Conservation (phyloP, 2,888 invertebrate species). For the Penaeus monodon region DNA sequence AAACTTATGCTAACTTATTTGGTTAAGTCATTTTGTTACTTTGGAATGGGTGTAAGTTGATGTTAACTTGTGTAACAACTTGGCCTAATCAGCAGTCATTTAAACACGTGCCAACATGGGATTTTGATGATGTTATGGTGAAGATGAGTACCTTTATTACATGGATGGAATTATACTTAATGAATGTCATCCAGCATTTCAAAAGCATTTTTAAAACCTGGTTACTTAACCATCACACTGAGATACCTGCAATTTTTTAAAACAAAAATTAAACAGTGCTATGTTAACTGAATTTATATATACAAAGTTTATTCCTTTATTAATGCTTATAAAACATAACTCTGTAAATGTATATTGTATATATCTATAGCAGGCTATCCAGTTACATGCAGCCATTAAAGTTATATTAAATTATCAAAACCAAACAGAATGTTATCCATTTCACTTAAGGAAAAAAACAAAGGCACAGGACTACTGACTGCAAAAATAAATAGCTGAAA, state of each 20-base stretch:
- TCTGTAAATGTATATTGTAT: no score
- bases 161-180: constrained; percentile 24
- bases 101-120: constrained; percentile 1
- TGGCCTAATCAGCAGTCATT: constrained; percentile 19
- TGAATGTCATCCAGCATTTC: background rate
- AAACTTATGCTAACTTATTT: constrained; percentile 39
- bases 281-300: background rate
- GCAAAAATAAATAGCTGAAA: constrained; percentile 22
- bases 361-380: background rate
- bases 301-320: background rate
- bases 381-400: background rate
- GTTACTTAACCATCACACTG: background rate
- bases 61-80: constrained; percentile 3
- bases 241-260: background rate
- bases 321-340: constrained; percentile 9
- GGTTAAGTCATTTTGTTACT: constrained; percentile 38
- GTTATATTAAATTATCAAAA: constrained; percentile 5
- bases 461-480: constrained; percentile 40
- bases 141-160: background rate
- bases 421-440: background rate
- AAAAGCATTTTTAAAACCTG: background rate
- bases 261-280: background rate
- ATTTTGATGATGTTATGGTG: background rate
- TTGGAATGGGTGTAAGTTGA: constrained; percentile 35
- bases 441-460: background rate